Evolutionary conservation across 2,113 vertebrate genomes (phyloP).

Genomic region (Urocolius indicus): DNA sequence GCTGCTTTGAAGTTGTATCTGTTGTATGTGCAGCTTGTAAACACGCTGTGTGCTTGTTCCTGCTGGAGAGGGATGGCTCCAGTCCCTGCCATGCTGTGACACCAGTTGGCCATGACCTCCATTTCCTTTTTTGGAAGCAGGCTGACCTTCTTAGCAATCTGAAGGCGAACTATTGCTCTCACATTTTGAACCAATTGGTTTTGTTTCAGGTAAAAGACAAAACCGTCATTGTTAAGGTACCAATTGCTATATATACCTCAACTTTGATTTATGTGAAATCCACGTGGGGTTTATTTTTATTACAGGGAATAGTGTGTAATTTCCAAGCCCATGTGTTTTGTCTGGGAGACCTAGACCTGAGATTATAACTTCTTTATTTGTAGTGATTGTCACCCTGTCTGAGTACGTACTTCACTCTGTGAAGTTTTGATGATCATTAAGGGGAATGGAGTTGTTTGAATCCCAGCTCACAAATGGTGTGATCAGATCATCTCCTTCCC

Average conservation of each 20-base stretch:
- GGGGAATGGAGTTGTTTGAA: background rate
- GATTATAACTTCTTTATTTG: background rate
- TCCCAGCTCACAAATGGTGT: background rate
- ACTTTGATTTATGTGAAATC: background rate
- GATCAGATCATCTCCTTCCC: background rate
- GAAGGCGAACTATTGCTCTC: background rate
- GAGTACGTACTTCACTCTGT: background rate
- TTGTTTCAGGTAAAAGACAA: background rate
- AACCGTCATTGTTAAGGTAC: background rate
- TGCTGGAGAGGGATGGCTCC: background rate
- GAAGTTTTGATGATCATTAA: background rate
- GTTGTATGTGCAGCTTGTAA: background rate
- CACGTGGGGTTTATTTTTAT: background rate
- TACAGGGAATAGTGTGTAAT: fast-evolving
- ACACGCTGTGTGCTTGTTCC: fast-evolving
- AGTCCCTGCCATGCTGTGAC: background rate
- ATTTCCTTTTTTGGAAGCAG: background rate
- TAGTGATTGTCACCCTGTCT: background rate
- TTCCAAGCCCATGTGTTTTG: background rate
- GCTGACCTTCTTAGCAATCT: background rate
- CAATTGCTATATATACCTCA: background rate
- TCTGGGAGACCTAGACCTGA: background rate
- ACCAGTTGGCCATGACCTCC: background rate
- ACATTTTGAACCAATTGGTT: fast-evolving
- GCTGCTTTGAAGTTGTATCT: background rate